These are phyloP conservation scores for Telenomus remus DNA, from an alignment of 1,140 invertebrate genomes.

Conservation along the genomic window DNA sequence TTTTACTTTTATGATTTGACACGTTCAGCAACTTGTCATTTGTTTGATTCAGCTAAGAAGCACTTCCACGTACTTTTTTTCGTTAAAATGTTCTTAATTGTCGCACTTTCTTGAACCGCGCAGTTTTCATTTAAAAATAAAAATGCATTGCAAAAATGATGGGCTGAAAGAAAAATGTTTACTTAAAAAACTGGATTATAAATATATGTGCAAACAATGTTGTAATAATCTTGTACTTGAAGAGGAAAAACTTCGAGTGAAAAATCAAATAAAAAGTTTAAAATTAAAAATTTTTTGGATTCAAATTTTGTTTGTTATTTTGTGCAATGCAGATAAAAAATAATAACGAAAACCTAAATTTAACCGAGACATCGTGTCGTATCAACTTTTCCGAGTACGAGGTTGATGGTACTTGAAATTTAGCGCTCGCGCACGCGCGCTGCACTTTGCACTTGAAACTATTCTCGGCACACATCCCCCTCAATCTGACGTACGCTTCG, in stretches of 20 bases:
- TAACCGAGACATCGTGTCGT: constrained; percentile 61
- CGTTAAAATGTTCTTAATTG: not conserved
- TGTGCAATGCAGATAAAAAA: too few relatives aligned
- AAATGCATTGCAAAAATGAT: too few relatives aligned
- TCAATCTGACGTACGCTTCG: constrained; percentile 57
- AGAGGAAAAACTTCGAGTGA: too few relatives aligned
- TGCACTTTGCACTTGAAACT: constrained; percentile 54
- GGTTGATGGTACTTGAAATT: constrained; percentile 54
- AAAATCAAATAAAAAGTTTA: too few relatives aligned
- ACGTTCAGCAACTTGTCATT: constrained; percentile 38
- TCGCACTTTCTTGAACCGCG: too few relatives aligned
- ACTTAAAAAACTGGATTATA: too few relatives aligned
- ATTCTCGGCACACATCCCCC: constrained; percentile 53
- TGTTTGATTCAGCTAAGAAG: constrained; percentile 12
- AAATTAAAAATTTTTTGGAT: too few relatives aligned
- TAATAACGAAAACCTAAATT: constrained; percentile 42
- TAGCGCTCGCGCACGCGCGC: constrained; percentile 44
- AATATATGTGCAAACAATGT: too few relatives aligned
- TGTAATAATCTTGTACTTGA: too few relatives aligned
- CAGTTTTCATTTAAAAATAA: too few relatives aligned
- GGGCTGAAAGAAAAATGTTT: too few relatives aligned
- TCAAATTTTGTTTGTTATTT: too few relatives aligned
- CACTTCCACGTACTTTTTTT: not conserved
- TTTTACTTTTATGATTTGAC: constrained; percentile 43
- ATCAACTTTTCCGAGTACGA: constrained; percentile 58